A percentile compares a stretch with the other conserved stretches of the same genome.
These are phyloP conservation scores for Bergia puertoricense DNA, from an alignment of 92 coral and sea anemone species.

Conservation along the genomic window DNA sequence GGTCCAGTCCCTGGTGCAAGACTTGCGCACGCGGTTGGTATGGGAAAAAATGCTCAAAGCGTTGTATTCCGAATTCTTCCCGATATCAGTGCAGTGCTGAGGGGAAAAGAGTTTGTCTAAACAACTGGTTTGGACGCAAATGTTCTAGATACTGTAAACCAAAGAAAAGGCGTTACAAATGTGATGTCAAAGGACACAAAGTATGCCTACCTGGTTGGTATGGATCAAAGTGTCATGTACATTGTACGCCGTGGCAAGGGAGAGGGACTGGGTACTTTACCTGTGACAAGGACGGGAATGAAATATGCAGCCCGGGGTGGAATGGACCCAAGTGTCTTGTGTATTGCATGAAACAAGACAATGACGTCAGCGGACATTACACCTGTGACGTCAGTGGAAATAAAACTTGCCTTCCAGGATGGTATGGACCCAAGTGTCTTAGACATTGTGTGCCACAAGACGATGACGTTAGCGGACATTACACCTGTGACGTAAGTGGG, in stretches of 20 bases:
- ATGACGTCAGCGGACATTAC: slow-evolving; percentile 57
- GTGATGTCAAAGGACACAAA: slow-evolving; percentile 47
- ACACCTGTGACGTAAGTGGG: slow-evolving; percentile 54
- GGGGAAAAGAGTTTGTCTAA: slow-evolving; percentile 9
- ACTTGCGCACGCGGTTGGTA: slow-evolving; percentile 40
- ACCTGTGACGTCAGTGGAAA: slow-evolving; percentile 53
- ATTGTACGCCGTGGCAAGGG: slow-evolving; percentile 48
- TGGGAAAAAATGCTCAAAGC: slow-evolving; percentile 18
- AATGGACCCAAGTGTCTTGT: slow-evolving; percentile 52
- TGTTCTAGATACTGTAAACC: slow-evolving; percentile 56
- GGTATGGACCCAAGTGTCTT: slow-evolving; percentile 59
- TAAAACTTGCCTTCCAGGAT: slow-evolving; percentile 49
- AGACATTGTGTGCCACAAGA: slow-evolving; percentile 45
- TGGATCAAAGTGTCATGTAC: slow-evolving; percentile 42
- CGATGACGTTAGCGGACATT: slow-evolving; percentile 55
- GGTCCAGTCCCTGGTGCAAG: slow-evolving; percentile 29
- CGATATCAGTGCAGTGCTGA: slow-evolving; percentile 9
- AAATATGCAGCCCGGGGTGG: slow-evolving; percentile 61
- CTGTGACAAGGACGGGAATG: slow-evolving; percentile 53
- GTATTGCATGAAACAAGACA: slow-evolving; percentile 42
- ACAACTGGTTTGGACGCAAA: slow-evolving; percentile 40
- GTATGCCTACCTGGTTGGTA: slow-evolving; percentile 51
- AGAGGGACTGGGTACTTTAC: slow-evolving; percentile 48
- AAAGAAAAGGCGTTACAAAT: slow-evolving; percentile 47
- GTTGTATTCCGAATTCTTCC: slow-evolving; percentile 6